Percentiles rank a stretch among this genome's conserved stretches.
Evolutionary conservation across 2,888 invertebrate genomes (phyloP).

Genomic region (Nomada goodeniana): DNA sequence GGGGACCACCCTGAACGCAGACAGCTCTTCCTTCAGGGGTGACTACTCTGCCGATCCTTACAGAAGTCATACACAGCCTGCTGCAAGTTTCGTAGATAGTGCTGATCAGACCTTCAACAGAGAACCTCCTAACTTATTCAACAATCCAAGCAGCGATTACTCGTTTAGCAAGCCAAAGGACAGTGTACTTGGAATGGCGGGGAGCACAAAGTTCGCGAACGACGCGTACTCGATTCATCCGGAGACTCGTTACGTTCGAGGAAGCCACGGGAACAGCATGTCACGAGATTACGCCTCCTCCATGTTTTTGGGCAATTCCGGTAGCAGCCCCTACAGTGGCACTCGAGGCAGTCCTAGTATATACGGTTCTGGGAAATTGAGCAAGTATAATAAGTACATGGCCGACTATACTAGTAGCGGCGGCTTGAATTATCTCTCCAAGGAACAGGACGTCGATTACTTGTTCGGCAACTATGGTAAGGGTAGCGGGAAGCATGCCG

Average conservation of each 20-base stretch:
- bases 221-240: constrained; percentile 44
- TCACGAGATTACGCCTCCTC: constrained; percentile 48
- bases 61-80: constrained; percentile 1
- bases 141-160: constrained; percentile 56
- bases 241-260: constrained; percentile 59
- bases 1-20: constrained; percentile 5
- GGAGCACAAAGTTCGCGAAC: constrained; percentile 41
- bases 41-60: constrained; percentile 44
- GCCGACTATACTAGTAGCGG: constrained; percentile 55
- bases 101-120: constrained; percentile 42
- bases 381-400: constrained; percentile 58
- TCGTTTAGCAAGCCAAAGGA: constrained; percentile 65
- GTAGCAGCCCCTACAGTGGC: constrained; percentile 27
- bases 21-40: constrained; percentile 36
- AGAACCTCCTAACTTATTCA: constrained; percentile 55
- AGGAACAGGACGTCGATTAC: constrained; percentile 68
- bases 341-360: constrained; percentile 47
- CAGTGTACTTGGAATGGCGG: constrained; percentile 24
- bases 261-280: constrained; percentile 40
- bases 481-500: constrained; percentile 71
- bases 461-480: constrained; percentile 66
- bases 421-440: constrained; percentile 63
- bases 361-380: constrained; percentile 57
- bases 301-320: constrained; percentile 41
- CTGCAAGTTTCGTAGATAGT: constrained; percentile 40